A percentile compares a stretch with the other conserved stretches of the same genome.
These are phyloP conservation scores for Lottia gigantea DNA, from an alignment of 2,888 invertebrate genomes.

Conservation along the genomic window DNA sequence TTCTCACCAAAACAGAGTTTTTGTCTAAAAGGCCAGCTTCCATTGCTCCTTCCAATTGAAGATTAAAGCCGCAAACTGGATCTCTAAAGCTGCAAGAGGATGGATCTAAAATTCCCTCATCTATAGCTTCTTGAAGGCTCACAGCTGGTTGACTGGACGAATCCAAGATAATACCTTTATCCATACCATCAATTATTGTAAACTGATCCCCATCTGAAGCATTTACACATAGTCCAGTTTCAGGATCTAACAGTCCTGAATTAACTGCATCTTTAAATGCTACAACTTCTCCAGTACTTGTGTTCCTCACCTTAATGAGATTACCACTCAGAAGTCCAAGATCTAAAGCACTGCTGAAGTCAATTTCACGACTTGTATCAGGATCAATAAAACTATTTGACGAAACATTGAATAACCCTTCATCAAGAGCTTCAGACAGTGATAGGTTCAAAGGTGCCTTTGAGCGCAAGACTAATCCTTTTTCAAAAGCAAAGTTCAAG, in stretches of 20 bases:
- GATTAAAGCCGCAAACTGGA: slow-evolving; percentile 39
- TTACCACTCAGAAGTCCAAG: slow-evolving; percentile 50
- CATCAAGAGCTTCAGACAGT: slow-evolving; percentile 57
- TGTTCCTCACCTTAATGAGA: slow-evolving; percentile 47
- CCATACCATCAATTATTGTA: slow-evolving; percentile 53
- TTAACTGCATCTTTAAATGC: slow-evolving; percentile 50
- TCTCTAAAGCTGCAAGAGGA: slow-evolving; percentile 71
- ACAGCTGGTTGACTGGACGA: slow-evolving; percentile 53
- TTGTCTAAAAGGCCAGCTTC: slow-evolving; percentile 86
- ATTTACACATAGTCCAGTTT: slow-evolving; percentile 45
- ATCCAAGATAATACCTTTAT: slow-evolving; percentile 56
- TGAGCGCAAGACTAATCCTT: slow-evolving; percentile 54
- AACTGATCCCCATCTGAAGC: slow-evolving; percentile 41
- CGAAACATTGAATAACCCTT: slow-evolving; percentile 55
- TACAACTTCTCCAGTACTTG: slow-evolving; percentile 43
- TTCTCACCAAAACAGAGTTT: slow-evolving; percentile 83
- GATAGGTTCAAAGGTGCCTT: slow-evolving; percentile 56
- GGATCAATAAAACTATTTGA: slow-evolving; percentile 54
- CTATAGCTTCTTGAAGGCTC: slow-evolving; percentile 78
- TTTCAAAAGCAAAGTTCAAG: slow-evolving; percentile 57
- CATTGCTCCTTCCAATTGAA: slow-evolving; percentile 72
- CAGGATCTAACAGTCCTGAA: slow-evolving; percentile 45
- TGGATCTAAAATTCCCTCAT: slow-evolving; percentile 69
- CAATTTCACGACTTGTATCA: slow-evolving; percentile 51
- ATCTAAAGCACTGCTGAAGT: slow-evolving; percentile 48